A percentile compares a stretch with the other conserved stretches of the same genome.
phyloP scores from a whole-genome alignment of 2,113 vertebrate species.

The Hymenochirus boettgeri region DNA sequence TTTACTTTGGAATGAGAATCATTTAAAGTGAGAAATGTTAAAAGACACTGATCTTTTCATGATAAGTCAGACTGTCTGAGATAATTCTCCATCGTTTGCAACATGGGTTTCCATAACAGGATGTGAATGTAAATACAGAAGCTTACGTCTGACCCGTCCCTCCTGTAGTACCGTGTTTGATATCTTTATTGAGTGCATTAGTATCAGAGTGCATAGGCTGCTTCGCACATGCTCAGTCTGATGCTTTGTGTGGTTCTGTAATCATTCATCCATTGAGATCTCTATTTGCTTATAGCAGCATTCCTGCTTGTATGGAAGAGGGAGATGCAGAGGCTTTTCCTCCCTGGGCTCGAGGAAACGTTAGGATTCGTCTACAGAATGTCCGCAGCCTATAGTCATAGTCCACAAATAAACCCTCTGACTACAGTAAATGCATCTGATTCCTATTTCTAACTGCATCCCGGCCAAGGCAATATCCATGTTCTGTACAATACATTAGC shows the following conservation, averaged over 20 bases:
- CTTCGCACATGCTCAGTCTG: slow-evolving; percentile 72
- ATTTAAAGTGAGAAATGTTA: too few relatives aligned
- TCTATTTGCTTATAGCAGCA: slow-evolving; percentile 47
- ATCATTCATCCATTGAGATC: slow-evolving; percentile 53
- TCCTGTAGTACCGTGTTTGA: slow-evolving; percentile 8
- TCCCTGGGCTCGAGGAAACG: slow-evolving; percentile 4
- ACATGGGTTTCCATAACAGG: too few relatives aligned
- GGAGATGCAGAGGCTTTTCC: slow-evolving; percentile 46
- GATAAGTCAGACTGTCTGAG: too few relatives aligned
- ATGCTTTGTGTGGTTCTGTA: slow-evolving; percentile 44
- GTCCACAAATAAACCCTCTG: background rate
- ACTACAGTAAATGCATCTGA: background rate
- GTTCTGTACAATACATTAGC: slow-evolving; percentile 42
- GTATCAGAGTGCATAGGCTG: slow-evolving; percentile 45
- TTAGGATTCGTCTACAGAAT: slow-evolving; percentile 18
- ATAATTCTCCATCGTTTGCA: too few relatives aligned
- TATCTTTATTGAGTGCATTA: slow-evolving; percentile 23
- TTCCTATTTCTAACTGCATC: slow-evolving; percentile 27
- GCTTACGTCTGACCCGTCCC: background rate
- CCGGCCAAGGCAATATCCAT: background rate
- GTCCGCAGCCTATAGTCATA: slow-evolving; percentile 14
- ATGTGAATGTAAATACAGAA: background rate
- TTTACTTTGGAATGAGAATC: too few relatives aligned
- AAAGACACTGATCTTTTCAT: too few relatives aligned
- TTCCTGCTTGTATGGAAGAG: slow-evolving; percentile 38